phyloP scores from a whole-genome alignment of 35 echinoderm and acorn worm species.

The Ophiothrix spiculata region DNA sequence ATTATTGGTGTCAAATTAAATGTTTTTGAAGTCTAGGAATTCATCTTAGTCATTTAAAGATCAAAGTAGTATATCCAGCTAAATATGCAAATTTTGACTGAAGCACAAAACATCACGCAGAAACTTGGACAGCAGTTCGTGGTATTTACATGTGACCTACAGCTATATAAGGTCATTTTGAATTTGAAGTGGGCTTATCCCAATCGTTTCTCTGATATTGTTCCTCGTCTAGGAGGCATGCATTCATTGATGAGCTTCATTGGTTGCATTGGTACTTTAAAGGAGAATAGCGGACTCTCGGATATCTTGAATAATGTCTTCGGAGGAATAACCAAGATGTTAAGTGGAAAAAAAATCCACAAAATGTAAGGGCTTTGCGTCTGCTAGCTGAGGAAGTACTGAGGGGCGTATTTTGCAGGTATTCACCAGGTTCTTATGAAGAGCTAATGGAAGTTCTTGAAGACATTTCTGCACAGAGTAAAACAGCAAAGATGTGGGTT shows the following conservation, averaged over 20 bases:
- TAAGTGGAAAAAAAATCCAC: conserved; percentile 46
- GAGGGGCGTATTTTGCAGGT: background rate
- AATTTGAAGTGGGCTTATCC: conserved; percentile 59
- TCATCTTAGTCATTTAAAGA: no score
- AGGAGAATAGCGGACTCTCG: conserved; percentile 30
- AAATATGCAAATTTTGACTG: no score
- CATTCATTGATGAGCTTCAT: conserved; percentile 45
- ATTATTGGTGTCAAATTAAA: no score
- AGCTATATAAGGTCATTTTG: conserved; percentile 51
- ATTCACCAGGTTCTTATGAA: conserved; percentile 17
- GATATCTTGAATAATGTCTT: conserved; percentile 46
- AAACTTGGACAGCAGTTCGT: conserved; percentile 26
- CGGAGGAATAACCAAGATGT: conserved; percentile 57
- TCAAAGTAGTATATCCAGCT: no score
- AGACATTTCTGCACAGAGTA: background rate
- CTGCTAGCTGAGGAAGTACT: conserved; percentile 41
- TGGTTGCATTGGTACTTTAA: conserved; percentile 34
- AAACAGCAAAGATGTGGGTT: conserved; percentile 51
- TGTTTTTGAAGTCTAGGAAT: no score
- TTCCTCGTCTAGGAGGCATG: conserved; percentile 30
- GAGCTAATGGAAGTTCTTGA: conserved; percentile 18
- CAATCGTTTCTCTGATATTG: background rate
- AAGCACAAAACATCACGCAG: no score
- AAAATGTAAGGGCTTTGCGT: conserved; percentile 42
- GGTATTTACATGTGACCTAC: conserved; percentile 51